Conservation (phyloP, 2,113 vertebrate species). For the Urocitellus parryii region DNA sequence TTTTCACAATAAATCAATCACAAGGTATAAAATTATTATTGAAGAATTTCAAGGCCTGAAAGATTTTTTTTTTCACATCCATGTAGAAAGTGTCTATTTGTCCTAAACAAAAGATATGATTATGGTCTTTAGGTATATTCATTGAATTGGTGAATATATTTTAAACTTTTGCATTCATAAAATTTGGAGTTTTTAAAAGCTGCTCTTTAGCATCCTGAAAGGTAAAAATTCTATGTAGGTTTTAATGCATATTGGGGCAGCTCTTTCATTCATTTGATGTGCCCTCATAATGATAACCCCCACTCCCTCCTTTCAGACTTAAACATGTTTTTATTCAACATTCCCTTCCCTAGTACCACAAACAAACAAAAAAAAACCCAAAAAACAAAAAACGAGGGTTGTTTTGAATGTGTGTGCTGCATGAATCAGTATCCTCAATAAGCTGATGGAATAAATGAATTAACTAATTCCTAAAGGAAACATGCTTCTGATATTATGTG, state of each 20-base stretch:
- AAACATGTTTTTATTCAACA: background rate
- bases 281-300: background rate
- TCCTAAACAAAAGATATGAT: background rate
- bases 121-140: background rate
- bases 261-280: background rate
- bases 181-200: background rate
- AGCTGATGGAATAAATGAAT: background rate
- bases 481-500: background rate
- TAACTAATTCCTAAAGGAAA: background rate
- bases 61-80: background rate
- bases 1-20: background rate
- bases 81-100: background rate
- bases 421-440: background rate
- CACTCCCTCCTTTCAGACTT: background rate
- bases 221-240: background rate
- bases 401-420: background rate
- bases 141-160: background rate
- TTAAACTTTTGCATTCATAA: background rate
- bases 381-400: background rate
- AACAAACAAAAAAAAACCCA: background rate
- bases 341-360: background rate
- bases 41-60: background rate
- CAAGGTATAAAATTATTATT: background rate
- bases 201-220: background rate
- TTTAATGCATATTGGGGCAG: background rate